These are phyloP conservation scores for Egretta garzetta DNA, from an alignment of 2,113 vertebrate species.

Conservation along the genomic window DNA sequence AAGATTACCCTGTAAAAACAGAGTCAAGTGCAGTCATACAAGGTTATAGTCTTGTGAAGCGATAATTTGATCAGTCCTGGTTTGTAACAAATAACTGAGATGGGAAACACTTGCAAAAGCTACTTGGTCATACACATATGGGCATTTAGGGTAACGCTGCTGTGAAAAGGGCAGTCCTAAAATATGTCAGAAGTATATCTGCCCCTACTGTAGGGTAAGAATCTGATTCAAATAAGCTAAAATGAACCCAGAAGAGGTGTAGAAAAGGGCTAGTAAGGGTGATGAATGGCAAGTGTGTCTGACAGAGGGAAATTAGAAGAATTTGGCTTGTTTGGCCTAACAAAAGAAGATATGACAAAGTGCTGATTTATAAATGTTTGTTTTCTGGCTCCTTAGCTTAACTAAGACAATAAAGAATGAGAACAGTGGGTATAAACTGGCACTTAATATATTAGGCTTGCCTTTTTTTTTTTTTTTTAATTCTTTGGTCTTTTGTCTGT, in stretches of 20 bases:
- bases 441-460: background rate
- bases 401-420: background rate
- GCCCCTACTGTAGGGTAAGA: background rate
- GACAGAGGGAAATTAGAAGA: background rate
- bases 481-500: background rate
- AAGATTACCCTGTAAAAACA: background rate
- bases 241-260: background rate
- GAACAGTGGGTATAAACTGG: background rate
- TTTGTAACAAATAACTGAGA: background rate
- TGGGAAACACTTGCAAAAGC: background rate
- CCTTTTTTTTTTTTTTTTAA: background rate
- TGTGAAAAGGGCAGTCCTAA: background rate
- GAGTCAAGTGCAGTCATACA: background rate
- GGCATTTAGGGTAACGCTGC: background rate
- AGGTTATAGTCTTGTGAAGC: background rate
- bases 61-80: background rate
- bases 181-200: background rate
- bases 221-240: background rate
- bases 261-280: background rate
- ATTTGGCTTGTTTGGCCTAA: background rate
- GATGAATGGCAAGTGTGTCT: background rate
- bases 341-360: background rate
- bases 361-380: background rate
- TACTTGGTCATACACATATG: rapidly evolving
- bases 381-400: background rate